These are phyloP conservation scores for Trachemys scripta DNA, from an alignment of 2,113 vertebrate species.

Conservation along the genomic window DNA sequence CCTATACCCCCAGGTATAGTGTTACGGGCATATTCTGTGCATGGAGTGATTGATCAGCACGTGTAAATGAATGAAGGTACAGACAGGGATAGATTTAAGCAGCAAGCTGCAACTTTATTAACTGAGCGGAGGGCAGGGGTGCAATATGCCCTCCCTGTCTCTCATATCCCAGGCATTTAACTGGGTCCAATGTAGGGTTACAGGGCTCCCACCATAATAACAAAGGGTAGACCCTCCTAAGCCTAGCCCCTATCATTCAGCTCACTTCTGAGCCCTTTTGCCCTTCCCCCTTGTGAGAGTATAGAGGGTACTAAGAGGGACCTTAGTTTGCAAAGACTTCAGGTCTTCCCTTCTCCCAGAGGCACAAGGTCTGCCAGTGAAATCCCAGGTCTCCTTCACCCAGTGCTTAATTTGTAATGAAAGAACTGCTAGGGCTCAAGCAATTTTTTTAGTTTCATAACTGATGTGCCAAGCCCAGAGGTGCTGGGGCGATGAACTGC, in stretches of 20 bases:
- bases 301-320: background rate
- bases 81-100: background rate
- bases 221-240: conserved; percentile 5
- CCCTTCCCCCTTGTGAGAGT: background rate
- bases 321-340: background rate
- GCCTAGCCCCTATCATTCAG: background rate
- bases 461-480: too few relatives aligned
- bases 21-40: background rate
- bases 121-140: accelerated
- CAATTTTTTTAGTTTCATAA: too few relatives aligned
- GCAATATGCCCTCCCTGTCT: background rate
- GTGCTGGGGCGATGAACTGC: too few relatives aligned
- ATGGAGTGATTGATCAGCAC: background rate
- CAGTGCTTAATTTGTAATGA: too few relatives aligned
- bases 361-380: background rate
- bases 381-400: background rate
- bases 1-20: background rate
- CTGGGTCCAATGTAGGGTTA: background rate
- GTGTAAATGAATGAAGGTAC: background rate
- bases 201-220: background rate
- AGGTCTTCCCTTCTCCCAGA: background rate
- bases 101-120: background rate
- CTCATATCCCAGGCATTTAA: background rate
- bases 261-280: background rate
- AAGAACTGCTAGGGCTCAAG: too few relatives aligned